A percentile compares a stretch with the other conserved stretches of the same genome.
These are phyloP conservation scores for Corythucha ciliata DNA, from an alignment of 2,888 invertebrate genomes.

Conservation along the genomic window DNA sequence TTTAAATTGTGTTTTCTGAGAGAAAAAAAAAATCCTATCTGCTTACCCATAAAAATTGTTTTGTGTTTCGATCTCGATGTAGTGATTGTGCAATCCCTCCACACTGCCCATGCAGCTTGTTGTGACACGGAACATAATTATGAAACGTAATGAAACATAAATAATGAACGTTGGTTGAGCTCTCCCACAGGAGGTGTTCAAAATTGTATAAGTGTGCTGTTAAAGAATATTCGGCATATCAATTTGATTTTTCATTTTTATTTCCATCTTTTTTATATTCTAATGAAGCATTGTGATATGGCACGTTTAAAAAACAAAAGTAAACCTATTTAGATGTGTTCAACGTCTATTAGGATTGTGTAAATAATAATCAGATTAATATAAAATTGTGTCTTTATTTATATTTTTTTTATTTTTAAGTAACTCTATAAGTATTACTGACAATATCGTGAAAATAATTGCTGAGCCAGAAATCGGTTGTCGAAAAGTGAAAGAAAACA, in stretches of 20 bases:
- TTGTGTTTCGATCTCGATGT: no score
- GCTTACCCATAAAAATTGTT: no score
- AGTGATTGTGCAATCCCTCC: no score
- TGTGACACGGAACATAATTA: no score
- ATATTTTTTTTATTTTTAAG: no score
- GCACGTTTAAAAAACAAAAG: slow-evolving; percentile 22
- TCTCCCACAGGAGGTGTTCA: no score
- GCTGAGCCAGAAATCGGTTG: not conserved
- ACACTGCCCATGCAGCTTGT: no score
- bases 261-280: slow-evolving; percentile 23
- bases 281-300: slow-evolving; percentile 31
- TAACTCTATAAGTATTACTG: slow-evolving; percentile 25
- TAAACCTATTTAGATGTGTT: slow-evolving; percentile 30
- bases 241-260: slow-evolving; percentile 11
- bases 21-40: no score
- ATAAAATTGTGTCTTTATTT: no score
- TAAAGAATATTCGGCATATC: not conserved
- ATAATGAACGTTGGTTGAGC: no score
- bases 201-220: not conserved
- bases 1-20: no score
- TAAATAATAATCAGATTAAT: slow-evolving; percentile 27
- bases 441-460: slow-evolving; percentile 28
- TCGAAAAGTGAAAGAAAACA: not conserved
- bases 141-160: no score
- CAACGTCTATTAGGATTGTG: slow-evolving; percentile 28